Evolutionary conservation across 2,888 invertebrate genomes (phyloP), one percentile per base, ranked within the genome.

Genomic region (Drosophila emarginata): DNA sequence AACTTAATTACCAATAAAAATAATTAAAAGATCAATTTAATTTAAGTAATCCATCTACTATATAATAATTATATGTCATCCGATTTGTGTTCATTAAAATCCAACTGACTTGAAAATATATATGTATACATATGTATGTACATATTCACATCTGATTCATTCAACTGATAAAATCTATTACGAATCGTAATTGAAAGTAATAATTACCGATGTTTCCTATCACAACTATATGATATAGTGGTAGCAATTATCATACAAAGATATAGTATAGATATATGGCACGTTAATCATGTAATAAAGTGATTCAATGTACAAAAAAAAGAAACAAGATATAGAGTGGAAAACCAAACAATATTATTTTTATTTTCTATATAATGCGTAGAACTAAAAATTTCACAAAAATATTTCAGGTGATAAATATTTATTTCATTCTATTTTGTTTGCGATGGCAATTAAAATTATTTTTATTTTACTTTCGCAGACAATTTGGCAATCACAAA

Each of bases 401-500:
- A 45, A 45, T 45, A 45, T 45, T 21, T 45, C 45, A 45, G 45
- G 45, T 45, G 21, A 45, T 45, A 45, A 45, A 45, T 45, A 45
- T 45, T 45, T 45, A 45, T 45, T 45, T 45, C 21, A 12, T 45
- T 45, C 21, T 45, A 45, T 45, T 45, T 45, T 45, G 32, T 56
- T n/a, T n/a, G n/a, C 15, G 37, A 32, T 12, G n/a, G 32, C 28
- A n/a, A 50, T 26, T 37, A 36, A 12, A 50, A 15, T 50, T 69
- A 72, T 62, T 72, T 75, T 60, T 32, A 68, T 67, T 73, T 66
- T 61, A 67, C 78, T 74, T 64, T 63, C 61, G 74, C 64, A 72
- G 73, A 78, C 78, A 60, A 39, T 70, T 85, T 79, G 88, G 86
- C 82, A 74, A 77, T 81, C 70, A 67, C 21, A 51, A 67, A 67